These are phyloP conservation scores for Megaceryle torquata DNA, from an alignment of 2,113 vertebrate genomes.

Conservation along the genomic window DNA sequence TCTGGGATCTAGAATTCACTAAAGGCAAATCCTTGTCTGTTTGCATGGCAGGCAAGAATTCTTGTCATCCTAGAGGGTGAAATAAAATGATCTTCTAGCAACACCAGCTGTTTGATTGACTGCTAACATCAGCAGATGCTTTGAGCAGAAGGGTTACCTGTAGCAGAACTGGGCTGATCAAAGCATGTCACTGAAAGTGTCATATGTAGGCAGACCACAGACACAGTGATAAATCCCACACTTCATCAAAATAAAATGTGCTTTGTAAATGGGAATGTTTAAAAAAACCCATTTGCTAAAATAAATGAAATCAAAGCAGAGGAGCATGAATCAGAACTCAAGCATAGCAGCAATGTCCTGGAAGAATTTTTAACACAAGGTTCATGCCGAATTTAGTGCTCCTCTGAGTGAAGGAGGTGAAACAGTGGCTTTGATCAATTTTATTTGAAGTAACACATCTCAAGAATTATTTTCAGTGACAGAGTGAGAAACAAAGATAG, in stretches of 20 bases:
- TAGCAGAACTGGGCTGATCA: neutral
- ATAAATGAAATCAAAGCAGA: neutral
- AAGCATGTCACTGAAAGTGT: neutral
- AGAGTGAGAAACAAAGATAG: neutral
- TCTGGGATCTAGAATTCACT: neutral
- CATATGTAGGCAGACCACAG: neutral
- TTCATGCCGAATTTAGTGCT: neutral
- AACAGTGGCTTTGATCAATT: neutral
- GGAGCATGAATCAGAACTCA: neutral
- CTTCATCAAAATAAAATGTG: neutral
- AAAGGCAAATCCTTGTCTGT: neutral
- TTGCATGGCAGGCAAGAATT: neutral
- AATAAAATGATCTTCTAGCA: neutral
- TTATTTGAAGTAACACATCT: neutral
- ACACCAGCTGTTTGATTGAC: neutral
- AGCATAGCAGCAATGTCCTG: neutral
- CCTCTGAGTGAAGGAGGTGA: neutral
- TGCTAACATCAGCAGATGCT: neutral
- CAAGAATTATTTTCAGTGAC: neutral
- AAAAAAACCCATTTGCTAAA: neutral
- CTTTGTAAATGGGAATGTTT: neutral
- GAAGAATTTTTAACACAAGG: neutral
- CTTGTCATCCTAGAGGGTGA: neutral
- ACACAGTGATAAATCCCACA: neutral
- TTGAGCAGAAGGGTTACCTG: neutral